These are phyloP conservation scores for Eunapius fragilis DNA, from an alignment of 37 sponge, comb jelly and placozoan species.

Conservation along the genomic window DNA sequence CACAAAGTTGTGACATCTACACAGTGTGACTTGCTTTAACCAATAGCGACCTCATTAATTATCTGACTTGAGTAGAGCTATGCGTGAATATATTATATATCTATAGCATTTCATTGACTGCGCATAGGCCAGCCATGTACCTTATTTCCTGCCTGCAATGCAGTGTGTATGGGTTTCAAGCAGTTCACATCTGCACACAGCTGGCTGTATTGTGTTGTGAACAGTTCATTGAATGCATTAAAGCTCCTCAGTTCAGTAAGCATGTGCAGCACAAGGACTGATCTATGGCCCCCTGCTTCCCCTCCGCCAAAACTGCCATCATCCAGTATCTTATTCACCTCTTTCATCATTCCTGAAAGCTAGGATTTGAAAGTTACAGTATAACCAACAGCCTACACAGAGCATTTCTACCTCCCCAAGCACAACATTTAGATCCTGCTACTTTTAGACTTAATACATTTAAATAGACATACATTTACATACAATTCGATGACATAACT, in stretches of 20 bases:
- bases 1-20: too few relatives aligned
- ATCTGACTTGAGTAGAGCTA: too few relatives aligned
- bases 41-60: too few relatives aligned
- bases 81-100: too few relatives aligned
- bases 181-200: constrained; percentile 16
- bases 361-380: not conserved
- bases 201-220: constrained; percentile 23
- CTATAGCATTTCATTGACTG: too few relatives aligned
- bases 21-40: too few relatives aligned
- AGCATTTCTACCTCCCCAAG: too few relatives aligned
- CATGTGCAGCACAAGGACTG: constrained; percentile 67
- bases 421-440: too few relatives aligned
- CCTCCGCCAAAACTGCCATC: constrained; percentile 70
- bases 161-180: constrained; percentile 26
- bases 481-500: too few relatives aligned
- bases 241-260: constrained; percentile 50
- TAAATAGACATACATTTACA: too few relatives aligned
- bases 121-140: not conserved
- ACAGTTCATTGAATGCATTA: constrained; percentile 46
- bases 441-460: too few relatives aligned
- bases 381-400: too few relatives aligned
- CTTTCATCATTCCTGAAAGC: not conserved
- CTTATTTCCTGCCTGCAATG: not conserved
- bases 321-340: constrained; percentile 29
- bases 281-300: constrained; percentile 59